phyloP scores from a whole-genome alignment of 2,888 invertebrate species.

The Caenorhabditis plicata region DNA sequence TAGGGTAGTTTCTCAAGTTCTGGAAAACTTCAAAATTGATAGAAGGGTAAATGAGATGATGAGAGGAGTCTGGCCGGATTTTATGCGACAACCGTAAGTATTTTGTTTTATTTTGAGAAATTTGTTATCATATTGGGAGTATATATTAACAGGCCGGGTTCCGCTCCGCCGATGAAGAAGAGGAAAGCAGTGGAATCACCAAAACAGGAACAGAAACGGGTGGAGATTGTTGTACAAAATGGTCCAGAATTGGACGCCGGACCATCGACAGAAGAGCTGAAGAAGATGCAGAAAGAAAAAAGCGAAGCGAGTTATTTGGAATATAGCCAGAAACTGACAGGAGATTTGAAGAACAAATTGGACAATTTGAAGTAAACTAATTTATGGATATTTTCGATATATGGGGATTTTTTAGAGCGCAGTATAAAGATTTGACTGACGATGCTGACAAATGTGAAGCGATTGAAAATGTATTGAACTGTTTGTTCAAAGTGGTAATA shows the following conservation, averaged over 20 bases:
- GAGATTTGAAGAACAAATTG: conserved; percentile 16
- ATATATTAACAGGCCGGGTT: not conserved
- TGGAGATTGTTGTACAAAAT: not conserved
- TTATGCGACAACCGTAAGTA: conserved; percentile 22
- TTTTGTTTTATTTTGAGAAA: not conserved
- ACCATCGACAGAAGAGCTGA: not conserved
- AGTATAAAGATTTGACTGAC: conserved; percentile 19
- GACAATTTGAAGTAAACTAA: conserved; percentile 8
- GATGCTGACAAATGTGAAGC: conserved; percentile 41
- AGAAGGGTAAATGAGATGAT: conserved; percentile 31
- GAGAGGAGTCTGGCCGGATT: conserved; percentile 35
- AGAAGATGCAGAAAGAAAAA: conserved; percentile 1
- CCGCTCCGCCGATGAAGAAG: not conserved
- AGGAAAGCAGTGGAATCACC: not conserved
- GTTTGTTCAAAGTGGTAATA: conserved; percentile 17
- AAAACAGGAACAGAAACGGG: not conserved
- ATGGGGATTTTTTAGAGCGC: not conserved
- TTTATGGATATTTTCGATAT: too few species aligned
- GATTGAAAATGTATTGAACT: conserved; percentile 14
- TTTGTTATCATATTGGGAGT: not conserved
- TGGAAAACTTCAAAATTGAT: conserved; percentile 45
- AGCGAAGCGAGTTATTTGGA: conserved; percentile 13
- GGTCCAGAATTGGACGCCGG: not conserved
- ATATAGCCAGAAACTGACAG: conserved; percentile 4
- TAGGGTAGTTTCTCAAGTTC: conserved; percentile 19